phyloP scores from a whole-genome alignment of 2,888 invertebrate species.

The Diadegma fenestrale region DNA sequence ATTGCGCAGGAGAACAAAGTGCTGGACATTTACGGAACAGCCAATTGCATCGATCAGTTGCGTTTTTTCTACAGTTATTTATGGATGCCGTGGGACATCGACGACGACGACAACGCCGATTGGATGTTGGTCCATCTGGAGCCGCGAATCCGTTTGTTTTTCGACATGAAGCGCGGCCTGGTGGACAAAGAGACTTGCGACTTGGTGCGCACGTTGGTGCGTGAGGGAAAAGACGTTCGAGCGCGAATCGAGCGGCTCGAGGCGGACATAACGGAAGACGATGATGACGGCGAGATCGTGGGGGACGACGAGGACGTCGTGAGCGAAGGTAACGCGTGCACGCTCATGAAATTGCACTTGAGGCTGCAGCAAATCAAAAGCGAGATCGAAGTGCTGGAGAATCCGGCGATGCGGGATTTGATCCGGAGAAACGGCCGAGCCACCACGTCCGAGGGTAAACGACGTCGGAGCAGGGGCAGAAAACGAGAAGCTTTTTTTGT shows the following conservation, averaged over 20 bases:
- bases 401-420: slow-evolving; percentile 87
- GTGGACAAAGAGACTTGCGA: slow-evolving; percentile 86
- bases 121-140: slow-evolving; percentile 87
- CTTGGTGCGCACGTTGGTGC: slow-evolving; percentile 86
- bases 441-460: slow-evolving; percentile 69
- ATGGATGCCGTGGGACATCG: slow-evolving; percentile 91
- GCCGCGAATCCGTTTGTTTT: slow-evolving; percentile 86
- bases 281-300: slow-evolving; percentile 72
- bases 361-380: slow-evolving; percentile 87
- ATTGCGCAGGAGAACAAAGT: slow-evolving; percentile 87
- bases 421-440: slow-evolving; percentile 77
- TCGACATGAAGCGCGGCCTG: slow-evolving; percentile 86
- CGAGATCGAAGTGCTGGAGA: slow-evolving; percentile 87
- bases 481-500: slow-evolving; percentile 83
- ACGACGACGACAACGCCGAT: slow-evolving; percentile 87
- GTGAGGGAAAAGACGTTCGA: slow-evolving; percentile 86
- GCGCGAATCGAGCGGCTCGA: slow-evolving; percentile 85
- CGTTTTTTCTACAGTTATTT: slow-evolving; percentile 89
- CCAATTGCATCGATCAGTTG: slow-evolving; percentile 88
- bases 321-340: slow-evolving; percentile 83
- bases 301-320: not conserved
- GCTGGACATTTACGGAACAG: slow-evolving; percentile 87
- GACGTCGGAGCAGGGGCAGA: slow-evolving; percentile 73
- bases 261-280: slow-evolving; percentile 82
- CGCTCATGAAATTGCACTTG: slow-evolving; percentile 86